phyloP scores from a whole-genome alignment of 2,888 invertebrate genomes.

The Napeogenes sylphis region DNA sequence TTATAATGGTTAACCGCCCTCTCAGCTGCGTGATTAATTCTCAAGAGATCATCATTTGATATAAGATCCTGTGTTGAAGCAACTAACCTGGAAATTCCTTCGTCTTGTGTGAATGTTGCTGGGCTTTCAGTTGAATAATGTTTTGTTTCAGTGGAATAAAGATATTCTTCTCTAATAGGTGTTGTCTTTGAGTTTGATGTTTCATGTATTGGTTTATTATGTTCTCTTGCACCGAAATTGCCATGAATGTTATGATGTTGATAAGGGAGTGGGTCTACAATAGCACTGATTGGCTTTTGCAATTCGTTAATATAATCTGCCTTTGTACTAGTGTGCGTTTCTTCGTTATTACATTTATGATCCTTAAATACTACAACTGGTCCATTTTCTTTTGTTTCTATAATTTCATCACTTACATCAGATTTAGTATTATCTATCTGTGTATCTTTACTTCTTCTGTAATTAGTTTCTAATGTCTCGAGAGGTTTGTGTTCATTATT shows the following conservation, averaged over 20 bases:
- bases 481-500: constrained; percentile 38
- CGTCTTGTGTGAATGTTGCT: constrained; percentile 43
- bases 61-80: constrained; percentile 79
- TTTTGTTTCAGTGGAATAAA: constrained; percentile 46
- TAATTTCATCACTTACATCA: constrained; percentile 39
- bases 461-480: constrained; percentile 11
- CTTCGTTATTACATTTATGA: constrained; percentile 55
- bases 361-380: constrained; percentile 65
- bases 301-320: constrained; percentile 41
- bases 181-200: constrained; percentile 53
- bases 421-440: constrained; percentile 5
- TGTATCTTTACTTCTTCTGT: neutral
- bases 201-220: constrained; percentile 43
- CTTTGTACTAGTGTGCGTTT: constrained; percentile 29
- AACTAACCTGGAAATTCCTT: constrained; percentile 70
- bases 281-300: constrained; percentile 35
- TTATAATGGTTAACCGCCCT: constrained; percentile 46
- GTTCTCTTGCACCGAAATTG: constrained; percentile 54
- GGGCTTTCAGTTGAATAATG: constrained; percentile 36
- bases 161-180: constrained; percentile 51
- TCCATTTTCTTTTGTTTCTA: constrained; percentile 42
- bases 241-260: constrained; percentile 47
- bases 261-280: neutral
- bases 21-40: constrained; percentile 77
- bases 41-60: constrained; percentile 79